Base-by-base conservation (phyloP, 1,140 invertebrate species). In the Anthonomus grandis region DNA sequence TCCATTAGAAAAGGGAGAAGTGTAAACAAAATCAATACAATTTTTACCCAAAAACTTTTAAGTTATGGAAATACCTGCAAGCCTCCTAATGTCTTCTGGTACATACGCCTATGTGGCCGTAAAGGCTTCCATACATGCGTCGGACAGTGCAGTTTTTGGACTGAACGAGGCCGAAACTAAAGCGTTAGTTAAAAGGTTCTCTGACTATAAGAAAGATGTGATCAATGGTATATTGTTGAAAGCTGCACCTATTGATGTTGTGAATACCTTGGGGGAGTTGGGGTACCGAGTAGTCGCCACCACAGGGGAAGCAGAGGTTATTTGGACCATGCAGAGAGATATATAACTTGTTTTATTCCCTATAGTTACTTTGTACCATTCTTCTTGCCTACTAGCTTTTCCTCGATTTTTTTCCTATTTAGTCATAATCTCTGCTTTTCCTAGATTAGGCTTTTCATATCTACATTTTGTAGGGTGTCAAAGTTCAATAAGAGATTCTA, bases 271-370 rank as follows among this genome's bases (percentile, higher is more conserved):
- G 58, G 81, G 81, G 54, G 82, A 88, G 67, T 75, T 90, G 50
- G 87, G 87, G 42, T 91, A 90, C 71, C 82, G 82, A 68, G 83
- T 91, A 34, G 75, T 89, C 59, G 82, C 82, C 65, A 87, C 81
- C 70, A 87, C 86, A 57, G 88, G 88, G 18, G 87, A 90, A 70
- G 76, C 82, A 12, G 87, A 90, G 74, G 82, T 88, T 65, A 83
- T 86, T 65, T 91, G 88, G 87, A 91, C 88, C 21, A 75, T 90
- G 73, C 83, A 87, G 70, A 80, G 89, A 67, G 86, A 89, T 73
- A 71, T 84, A 66, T 71, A 66, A 67, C 17, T 36, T 37, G 8
- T 12, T 23, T 45, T 18, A 12, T 15, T 13, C 39, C 15, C 13
- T 18, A n/a, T 10, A 42, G 18, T 19, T 42, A 42, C 1, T 12